These are phyloP conservation scores for Chelidonichthys spinosus DNA, from an alignment of 2,797 vertebrate genomes.

Conservation along the genomic window DNA sequence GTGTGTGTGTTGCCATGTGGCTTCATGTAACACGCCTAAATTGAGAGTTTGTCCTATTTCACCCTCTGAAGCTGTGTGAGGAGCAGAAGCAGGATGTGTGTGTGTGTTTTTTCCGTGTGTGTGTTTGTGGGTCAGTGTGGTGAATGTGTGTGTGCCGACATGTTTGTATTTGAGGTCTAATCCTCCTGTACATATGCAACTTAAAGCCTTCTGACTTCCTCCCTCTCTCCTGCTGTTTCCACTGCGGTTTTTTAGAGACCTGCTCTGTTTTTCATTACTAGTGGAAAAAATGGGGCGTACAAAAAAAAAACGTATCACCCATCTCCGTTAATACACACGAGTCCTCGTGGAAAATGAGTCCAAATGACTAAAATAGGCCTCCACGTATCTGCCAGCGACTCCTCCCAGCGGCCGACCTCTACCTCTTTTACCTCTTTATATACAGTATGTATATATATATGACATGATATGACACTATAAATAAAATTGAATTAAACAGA, in stretches of 20 bases:
- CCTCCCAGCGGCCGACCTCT: slow-evolving; percentile 58
- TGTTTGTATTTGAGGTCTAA: slow-evolving; percentile 19
- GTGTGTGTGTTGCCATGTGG: slow-evolving; percentile 23
- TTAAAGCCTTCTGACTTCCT: slow-evolving; percentile 51
- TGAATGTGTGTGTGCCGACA: slow-evolving; percentile 5
- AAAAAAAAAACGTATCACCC: slow-evolving; percentile 67
- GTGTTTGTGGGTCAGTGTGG: slow-evolving; percentile 24
- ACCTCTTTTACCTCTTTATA: slow-evolving; percentile 2
- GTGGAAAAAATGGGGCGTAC: slow-evolving; percentile 74
- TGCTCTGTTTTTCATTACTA: slow-evolving; percentile 82
- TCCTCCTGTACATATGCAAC: slow-evolving; percentile 12
- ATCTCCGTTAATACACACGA: slow-evolving; percentile 66
- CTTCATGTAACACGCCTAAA: slow-evolving; percentile 49
- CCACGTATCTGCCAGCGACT: slow-evolving; percentile 40
- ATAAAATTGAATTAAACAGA: slow-evolving; percentile 1
- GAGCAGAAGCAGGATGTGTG: slow-evolving; percentile 47
- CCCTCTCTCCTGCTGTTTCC: slow-evolving; percentile 56
- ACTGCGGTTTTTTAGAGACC: slow-evolving; percentile 62
- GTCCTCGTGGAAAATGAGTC: slow-evolving; percentile 66
- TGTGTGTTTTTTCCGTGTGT: slow-evolving; percentile 28
- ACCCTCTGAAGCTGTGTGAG: slow-evolving; percentile 35
- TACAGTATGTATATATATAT: no score
- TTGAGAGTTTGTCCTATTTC: slow-evolving; percentile 63
- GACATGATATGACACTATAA: no score
- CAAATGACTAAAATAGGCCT: slow-evolving; percentile 67